Evolutionary conservation across 2,113 vertebrate species (phyloP).

Genomic region (Cynoglossus semilaevis): DNA sequence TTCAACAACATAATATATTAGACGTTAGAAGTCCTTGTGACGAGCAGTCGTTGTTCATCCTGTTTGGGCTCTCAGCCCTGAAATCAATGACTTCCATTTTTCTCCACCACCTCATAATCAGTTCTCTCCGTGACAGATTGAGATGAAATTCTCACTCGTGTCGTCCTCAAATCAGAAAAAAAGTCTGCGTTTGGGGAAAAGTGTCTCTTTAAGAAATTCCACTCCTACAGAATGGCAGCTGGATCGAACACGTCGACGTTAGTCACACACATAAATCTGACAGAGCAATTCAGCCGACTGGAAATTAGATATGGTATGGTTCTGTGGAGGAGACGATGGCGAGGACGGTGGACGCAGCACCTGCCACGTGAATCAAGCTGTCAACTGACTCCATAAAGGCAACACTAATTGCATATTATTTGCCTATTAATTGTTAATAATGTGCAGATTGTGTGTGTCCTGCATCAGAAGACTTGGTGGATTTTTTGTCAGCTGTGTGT

Average conservation of each 20-base stretch:
- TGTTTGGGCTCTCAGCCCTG: background rate
- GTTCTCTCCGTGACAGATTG: background rate
- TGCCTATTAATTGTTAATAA: constrained; percentile 27
- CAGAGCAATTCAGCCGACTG: constrained; percentile 12
- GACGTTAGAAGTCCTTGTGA: too few relatives aligned
- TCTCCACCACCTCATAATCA: background rate
- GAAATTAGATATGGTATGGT: constrained; percentile 21
- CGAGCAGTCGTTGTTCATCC: too few relatives aligned
- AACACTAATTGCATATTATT: constrained; percentile 21
- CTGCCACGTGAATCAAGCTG: constrained; percentile 15
- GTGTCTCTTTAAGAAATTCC: constrained; percentile 11
- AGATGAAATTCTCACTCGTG: background rate
- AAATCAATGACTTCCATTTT: background rate
- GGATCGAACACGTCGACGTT: constrained; percentile 26
- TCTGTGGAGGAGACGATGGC: constrained; percentile 34
- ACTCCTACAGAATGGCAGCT: constrained; percentile 7
- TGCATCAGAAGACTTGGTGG: too few relatives aligned
- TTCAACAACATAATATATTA: too few relatives aligned
- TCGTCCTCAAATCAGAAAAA: background rate
- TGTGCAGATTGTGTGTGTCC: constrained; percentile 2
- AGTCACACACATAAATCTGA: constrained; percentile 4
- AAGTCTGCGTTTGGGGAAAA: constrained; percentile 7
- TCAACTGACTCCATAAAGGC: constrained; percentile 11
- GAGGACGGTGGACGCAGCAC: background rate
- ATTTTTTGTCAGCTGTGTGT: constrained; percentile 6